Conservation (phyloP, 2,113 vertebrate species). For the Actinemys pallida region DNA sequence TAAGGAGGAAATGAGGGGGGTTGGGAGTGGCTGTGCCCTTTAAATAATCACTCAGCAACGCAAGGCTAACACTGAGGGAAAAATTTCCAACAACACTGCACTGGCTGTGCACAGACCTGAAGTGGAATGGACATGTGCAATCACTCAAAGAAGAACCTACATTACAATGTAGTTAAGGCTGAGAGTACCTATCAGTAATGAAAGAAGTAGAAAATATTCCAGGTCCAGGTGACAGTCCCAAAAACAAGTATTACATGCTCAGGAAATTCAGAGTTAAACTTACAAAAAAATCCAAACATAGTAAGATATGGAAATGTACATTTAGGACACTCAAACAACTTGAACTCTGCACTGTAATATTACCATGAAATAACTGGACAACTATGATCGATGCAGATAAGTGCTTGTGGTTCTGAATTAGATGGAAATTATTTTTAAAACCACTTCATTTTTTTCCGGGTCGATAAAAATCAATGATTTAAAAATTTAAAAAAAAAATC, state of each 20-base stretch:
- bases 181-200: not conserved
- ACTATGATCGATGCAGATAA: not conserved
- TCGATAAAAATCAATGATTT: too few species aligned
- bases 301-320: not conserved
- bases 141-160: not conserved
- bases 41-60: not conserved
- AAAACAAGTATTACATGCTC: accelerated
- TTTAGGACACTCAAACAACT: not conserved
- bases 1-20: not conserved
- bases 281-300: not conserved
- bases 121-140: not conserved
- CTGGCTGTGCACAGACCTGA: not conserved
- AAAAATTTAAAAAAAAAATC: too few species aligned
- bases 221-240: not conserved
- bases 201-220: not conserved
- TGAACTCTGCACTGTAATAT: not conserved
- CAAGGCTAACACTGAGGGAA: not conserved
- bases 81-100: not conserved
- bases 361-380: not conserved
- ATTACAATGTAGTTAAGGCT: not conserved
- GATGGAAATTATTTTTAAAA: not conserved
- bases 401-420: not conserved
- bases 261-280: not conserved
- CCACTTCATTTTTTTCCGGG: not conserved
- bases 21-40: not conserved